A percentile compares a stretch with the other conserved stretches of the same genome.
phyloP scores from a whole-genome alignment of 2,888 invertebrate genomes.

The Agrypnus murinus region DNA sequence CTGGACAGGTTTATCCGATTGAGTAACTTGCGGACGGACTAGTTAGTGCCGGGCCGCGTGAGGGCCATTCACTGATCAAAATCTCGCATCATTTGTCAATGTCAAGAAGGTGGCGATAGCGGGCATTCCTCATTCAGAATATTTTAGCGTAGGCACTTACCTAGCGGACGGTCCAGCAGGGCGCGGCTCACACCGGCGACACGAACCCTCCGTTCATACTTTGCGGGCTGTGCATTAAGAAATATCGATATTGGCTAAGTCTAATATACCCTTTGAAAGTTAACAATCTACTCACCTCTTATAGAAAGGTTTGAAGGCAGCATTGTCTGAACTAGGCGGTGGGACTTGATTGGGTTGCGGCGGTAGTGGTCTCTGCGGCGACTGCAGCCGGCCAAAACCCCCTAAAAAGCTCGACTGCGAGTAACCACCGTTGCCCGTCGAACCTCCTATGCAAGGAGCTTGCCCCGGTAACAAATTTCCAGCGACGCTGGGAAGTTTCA shows the following conservation, averaged over 20 bases:
- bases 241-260: constrained; percentile 27
- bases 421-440: constrained; percentile 75
- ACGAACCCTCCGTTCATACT: constrained; percentile 83
- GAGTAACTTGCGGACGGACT: constrained; percentile 64
- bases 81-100: constrained; percentile 87
- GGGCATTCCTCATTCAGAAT: constrained; percentile 70
- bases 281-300: constrained; percentile 81
- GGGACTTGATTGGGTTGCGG: constrained; percentile 68
- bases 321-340: constrained; percentile 72
- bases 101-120: constrained; percentile 76
- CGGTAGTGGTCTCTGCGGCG: constrained; percentile 69
- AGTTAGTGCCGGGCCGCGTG: constrained; percentile 71
- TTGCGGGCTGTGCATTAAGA: constrained; percentile 75
- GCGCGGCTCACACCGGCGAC: constrained; percentile 81
- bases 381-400: constrained; percentile 69
- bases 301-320: constrained; percentile 92
- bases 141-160: constrained; percentile 65
- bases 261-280: neutral
- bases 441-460: constrained; percentile 71
- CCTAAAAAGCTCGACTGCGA: constrained; percentile 72
- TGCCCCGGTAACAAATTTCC: constrained; percentile 78
- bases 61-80: constrained; percentile 80
- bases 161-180: constrained; percentile 67
- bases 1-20: constrained; percentile 65
- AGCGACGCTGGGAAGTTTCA: constrained; percentile 90